Percentiles rank a stretch among this genome's conserved stretches.
Conservation (phyloP, 2,113 vertebrate genomes). For the Proterorhinus semilunaris region DNA sequence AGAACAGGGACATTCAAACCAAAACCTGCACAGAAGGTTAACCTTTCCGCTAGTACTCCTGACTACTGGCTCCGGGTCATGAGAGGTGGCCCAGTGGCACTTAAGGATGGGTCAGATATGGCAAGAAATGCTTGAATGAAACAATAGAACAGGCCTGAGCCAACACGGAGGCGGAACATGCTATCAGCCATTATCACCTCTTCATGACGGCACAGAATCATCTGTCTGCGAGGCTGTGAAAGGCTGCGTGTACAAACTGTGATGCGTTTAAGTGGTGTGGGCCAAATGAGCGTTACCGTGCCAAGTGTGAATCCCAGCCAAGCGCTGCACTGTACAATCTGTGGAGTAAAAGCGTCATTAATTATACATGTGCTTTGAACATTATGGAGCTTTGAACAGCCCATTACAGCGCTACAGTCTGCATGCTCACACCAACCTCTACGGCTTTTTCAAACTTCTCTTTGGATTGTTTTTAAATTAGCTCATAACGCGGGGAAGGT, state of each 20-base stretch:
- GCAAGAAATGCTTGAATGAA: no score
- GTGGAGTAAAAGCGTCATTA: constrained; percentile 10
- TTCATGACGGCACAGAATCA: neutral
- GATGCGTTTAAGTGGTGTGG: constrained; percentile 20
- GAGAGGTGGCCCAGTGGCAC: no score
- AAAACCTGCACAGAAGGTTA: no score
- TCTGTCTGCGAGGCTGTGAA: neutral
- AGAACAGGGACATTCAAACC: no score
- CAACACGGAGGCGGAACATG: neutral
- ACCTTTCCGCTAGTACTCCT: no score
- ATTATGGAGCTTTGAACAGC: constrained; percentile 3
- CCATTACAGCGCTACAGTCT: neutral
- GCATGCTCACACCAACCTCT: neutral
- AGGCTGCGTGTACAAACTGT: constrained; percentile 11
- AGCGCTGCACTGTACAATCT: constrained; percentile 11
- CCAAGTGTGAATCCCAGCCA: constrained; percentile 22
- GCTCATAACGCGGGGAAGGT: no score
- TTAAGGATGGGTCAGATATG: no score
- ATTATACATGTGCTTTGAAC: constrained; percentile 6
- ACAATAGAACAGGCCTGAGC: neutral
- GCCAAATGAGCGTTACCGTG: constrained; percentile 22
- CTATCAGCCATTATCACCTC: constrained; percentile 1
- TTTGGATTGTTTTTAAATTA: neutral
- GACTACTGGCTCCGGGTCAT: no score
- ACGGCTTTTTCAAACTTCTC: neutral